Evolutionary conservation across 2,113 vertebrate species (phyloP).

Genomic region (Rhegmatorhina hoffmannsi): DNA sequence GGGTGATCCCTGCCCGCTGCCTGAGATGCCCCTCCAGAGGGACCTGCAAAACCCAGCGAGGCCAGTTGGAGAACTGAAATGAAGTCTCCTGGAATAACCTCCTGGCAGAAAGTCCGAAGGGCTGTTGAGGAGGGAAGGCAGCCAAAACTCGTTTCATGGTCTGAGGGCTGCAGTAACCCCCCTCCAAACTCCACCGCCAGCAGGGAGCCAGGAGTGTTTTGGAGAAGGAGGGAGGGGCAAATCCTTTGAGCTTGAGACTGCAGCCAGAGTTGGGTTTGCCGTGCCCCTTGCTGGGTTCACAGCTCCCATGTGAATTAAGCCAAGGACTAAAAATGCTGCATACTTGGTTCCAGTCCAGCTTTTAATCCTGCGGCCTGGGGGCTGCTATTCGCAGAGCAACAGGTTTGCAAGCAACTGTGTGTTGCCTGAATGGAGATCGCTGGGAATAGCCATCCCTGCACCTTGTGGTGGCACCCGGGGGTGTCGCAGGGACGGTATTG

Average conservation of each 20-base stretch:
- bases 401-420: conserved; percentile 46
- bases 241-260: background rate
- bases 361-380: background rate
- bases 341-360: conserved; percentile 46
- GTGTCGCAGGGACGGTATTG: background rate
- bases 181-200: background rate
- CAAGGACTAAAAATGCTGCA: conserved; percentile 24
- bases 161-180: background rate
- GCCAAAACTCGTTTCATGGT: conserved; percentile 29
- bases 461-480: background rate
- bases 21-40: background rate
- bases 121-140: background rate
- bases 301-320: background rate
- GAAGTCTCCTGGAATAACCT: conserved; percentile 55
- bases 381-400: conserved; percentile 49
- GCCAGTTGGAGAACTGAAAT: background rate
- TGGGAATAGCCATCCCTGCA: background rate
- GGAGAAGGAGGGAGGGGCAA: background rate
- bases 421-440: background rate
- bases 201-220: background rate
- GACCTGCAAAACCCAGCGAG: background rate
- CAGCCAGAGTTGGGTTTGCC: background rate
- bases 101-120: background rate
- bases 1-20: background rate
- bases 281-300: background rate